phyloP scores from a whole-genome alignment of 2,113 vertebrate species.

The Morone chrysops region DNA sequence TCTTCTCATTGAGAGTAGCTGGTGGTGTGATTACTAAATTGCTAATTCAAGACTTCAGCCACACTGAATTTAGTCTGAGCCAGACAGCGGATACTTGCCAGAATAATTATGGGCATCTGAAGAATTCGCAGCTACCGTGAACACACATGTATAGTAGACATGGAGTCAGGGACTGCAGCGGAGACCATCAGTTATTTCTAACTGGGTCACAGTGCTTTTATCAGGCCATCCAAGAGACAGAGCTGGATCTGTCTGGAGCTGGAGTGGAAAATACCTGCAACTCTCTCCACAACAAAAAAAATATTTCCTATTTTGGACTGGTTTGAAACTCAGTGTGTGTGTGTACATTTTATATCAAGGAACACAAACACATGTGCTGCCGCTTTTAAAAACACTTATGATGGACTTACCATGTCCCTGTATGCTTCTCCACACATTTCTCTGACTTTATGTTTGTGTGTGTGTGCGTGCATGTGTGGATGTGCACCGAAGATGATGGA shows the following conservation, averaged over 20 bases:
- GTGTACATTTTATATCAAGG: conserved; percentile 30
- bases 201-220: conserved; percentile 55
- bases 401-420: conserved; percentile 61
- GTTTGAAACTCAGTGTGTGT: conserved; percentile 16
- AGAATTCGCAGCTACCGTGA: conserved; percentile 46
- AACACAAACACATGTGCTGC: conserved; percentile 4
- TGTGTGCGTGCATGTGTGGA: background rate
- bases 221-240: conserved; percentile 48
- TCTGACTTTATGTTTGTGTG: conserved; percentile 6
- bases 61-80: background rate
- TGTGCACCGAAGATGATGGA: conserved; percentile 40
- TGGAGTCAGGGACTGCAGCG: conserved; percentile 11
- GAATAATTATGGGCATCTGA: conserved; percentile 35
- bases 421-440: conserved; percentile 15
- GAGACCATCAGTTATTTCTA: conserved; percentile 44
- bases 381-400: conserved; percentile 27
- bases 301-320: conserved; percentile 31
- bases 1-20: conserved; percentile 18
- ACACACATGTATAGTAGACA: background rate
- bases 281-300: conserved; percentile 38
- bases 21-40: conserved; percentile 22
- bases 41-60: conserved; percentile 32
- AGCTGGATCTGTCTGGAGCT: conserved; percentile 31
- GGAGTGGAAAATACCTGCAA: conserved; percentile 70
- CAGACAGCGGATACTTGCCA: conserved; percentile 32